Conservation (phyloP, 2,113 vertebrate genomes). For the Elephantulus edwardii region DNA sequence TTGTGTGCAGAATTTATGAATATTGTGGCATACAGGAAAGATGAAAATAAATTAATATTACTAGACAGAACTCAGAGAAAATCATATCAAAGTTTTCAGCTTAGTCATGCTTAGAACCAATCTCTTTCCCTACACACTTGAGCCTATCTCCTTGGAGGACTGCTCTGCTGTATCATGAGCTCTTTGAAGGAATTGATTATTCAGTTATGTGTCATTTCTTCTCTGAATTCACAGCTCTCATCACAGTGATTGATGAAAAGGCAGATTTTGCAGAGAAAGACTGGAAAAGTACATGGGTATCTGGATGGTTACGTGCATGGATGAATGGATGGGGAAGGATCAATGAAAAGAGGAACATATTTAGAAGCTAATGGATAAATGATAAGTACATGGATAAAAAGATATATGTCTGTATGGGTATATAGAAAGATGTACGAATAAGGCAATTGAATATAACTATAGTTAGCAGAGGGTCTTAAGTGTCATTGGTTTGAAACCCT, state of each 20-base stretch:
- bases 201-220: background rate
- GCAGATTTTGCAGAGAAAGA: background rate
- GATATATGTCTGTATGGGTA: background rate
- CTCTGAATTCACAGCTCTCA: background rate
- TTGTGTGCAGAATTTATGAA: background rate
- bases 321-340: background rate
- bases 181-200: background rate
- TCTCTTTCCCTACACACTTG: background rate
- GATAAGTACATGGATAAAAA: background rate
- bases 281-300: background rate
- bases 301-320: no score
- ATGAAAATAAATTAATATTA: constrained; percentile 21
- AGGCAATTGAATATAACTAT: no score
- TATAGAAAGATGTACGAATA: background rate
- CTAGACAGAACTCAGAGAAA: constrained; percentile 41
- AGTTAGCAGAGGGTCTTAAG: background rate
- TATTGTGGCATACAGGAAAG: background rate
- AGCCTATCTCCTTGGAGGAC: background rate
- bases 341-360: background rate
- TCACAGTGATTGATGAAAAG: background rate
- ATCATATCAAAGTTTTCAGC: background rate
- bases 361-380: no score
- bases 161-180: background rate
- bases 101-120: constrained; percentile 9
- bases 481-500: background rate